A percentile compares a stretch with the other conserved stretches of the same genome.
These are phyloP conservation scores for Hydroisotoma schaefferi DNA, from an alignment of 2,888 invertebrate species.

Conservation along the genomic window DNA sequence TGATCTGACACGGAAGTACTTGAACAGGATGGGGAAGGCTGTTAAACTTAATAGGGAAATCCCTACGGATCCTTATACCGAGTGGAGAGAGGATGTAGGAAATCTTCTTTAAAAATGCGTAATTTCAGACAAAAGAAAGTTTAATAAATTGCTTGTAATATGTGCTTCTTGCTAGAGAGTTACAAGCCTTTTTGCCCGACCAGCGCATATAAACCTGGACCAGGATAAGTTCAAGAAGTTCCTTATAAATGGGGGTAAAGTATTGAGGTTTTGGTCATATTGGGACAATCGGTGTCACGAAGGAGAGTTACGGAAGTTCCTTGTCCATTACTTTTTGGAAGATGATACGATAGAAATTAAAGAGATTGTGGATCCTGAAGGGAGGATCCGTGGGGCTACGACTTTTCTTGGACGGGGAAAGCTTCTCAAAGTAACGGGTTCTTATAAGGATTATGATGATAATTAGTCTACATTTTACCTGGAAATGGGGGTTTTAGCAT, in stretches of 20 bases:
- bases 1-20: constrained; percentile 75
- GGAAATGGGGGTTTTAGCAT: background rate
- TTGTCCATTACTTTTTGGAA: constrained; percentile 77
- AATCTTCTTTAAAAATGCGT: background rate
- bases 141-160: too few relatives aligned
- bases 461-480: background rate
- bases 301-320: constrained; percentile 72
- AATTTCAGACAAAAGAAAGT: too few relatives aligned
- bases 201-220: constrained; percentile 63
- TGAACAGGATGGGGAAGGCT: constrained; percentile 76
- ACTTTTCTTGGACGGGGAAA: constrained; percentile 71
- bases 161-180: constrained; percentile 17
- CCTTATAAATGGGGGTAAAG: constrained; percentile 49
- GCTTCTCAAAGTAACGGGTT: constrained; percentile 65
- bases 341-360: constrained; percentile 87
- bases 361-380: constrained; percentile 63
- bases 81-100: constrained; percentile 49
- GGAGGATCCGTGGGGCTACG: constrained; percentile 60
- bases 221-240: constrained; percentile 50
- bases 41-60: constrained; percentile 67
- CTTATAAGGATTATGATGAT: background rate
- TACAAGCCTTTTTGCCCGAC: constrained; percentile 50
- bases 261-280: constrained; percentile 73
- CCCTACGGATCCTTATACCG: constrained; percentile 55
- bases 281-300: constrained; percentile 83